Evolutionary conservation across 2,888 invertebrate genomes (phyloP), one percentile per base, ranked within the genome.

Genomic region (Eurytoma californica): DNA sequence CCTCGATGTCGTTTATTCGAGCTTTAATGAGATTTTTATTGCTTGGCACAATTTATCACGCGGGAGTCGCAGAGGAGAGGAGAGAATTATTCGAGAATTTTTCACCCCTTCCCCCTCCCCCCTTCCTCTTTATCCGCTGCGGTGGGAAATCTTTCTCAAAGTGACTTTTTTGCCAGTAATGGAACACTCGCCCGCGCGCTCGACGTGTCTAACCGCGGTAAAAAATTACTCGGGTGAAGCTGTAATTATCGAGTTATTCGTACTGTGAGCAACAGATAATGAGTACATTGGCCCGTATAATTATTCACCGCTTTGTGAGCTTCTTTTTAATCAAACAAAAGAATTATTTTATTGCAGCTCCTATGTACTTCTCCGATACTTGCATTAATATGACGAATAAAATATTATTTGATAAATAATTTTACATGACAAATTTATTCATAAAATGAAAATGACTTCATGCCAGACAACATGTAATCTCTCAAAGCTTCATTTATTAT

Each of bases 11-110:
- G 80, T 74, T 80, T 76, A 81, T 81, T 79, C 72, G 76, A 76
- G 81, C 78, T 79, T 81, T 81, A 81, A 81, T 81, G 78, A 81
- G 81, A 81, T 81, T 81, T 81, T 81, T 79, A 81, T 81, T 81
- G 76, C 81, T 81, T 65, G 78, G 76, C 58, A 69, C 81, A 65
- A 81, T 81, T 81, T 79, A 81, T 81, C 78, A 76, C 76, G 28
- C 55, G n/a, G 63, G 39, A 58, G 73, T 51, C 72, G 49, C 65
- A 55, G 24, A 65, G 53, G 69, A 55, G 24, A 65, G 53, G 69
- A 74, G 77, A 81, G 72, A 81, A 81, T 81, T 81, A 81, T 81
- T 78, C 78, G 78, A 63, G 76, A 78, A 81, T 79, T 81, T 79
- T 81, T 76, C 81, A 78, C 57, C 70, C 53, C 63, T 13, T 18